Evolutionary conservation across 2,113 vertebrate genomes (phyloP), one percentile per base, ranked within the genome.

Genomic region (Cebus imitator): DNA sequence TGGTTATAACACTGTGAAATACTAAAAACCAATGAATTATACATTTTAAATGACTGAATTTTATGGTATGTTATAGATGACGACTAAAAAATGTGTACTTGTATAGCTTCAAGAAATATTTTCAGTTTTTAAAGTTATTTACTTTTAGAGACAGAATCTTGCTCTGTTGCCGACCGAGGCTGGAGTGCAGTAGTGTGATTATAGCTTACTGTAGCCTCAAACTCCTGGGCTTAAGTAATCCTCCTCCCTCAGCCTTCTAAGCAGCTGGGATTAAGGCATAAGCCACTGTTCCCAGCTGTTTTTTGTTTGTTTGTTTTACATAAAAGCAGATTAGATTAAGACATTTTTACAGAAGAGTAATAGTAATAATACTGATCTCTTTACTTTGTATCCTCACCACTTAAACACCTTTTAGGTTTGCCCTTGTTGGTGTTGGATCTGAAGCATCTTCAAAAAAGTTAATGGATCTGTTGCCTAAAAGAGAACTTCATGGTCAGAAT

Each of bases 401-500:
- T 91, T 79, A 76, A 93, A 96, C 75, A 32, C 61, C 55, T 97
- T 98, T 75, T 97, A 99, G 99, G 95, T 99, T 99, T 99, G 99
- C 99, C 25, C 98, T 99, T 95, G 99, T 99, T 97, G 99, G 99
- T 98, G 99, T 99, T 96, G 99, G 99, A 96, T 99, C 99, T 0
- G 99, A 99, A 97, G 98, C 99, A 72, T 99, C 99, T 40, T 99
- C 99, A 95, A 99, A 99, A 98, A 99, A 99, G 97, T 95, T 99
- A 96, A 99, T 99, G 99, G 99, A 99, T 96, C 98, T 99, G 79
- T 98, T 99, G 81, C 99, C 99, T 84, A 99, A 99, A 98, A 99
- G 99, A 98, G 99, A 99, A 98, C 99, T 99, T 48, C 99, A 99
- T 79, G 99, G 99, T 73, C 99, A 99, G 97, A 99, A 99, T 99